A percentile compares a stretch with the other conserved stretches of the same genome.
Conservation (phyloP, 2,113 vertebrate species). For the Macrotus californicus region DNA sequence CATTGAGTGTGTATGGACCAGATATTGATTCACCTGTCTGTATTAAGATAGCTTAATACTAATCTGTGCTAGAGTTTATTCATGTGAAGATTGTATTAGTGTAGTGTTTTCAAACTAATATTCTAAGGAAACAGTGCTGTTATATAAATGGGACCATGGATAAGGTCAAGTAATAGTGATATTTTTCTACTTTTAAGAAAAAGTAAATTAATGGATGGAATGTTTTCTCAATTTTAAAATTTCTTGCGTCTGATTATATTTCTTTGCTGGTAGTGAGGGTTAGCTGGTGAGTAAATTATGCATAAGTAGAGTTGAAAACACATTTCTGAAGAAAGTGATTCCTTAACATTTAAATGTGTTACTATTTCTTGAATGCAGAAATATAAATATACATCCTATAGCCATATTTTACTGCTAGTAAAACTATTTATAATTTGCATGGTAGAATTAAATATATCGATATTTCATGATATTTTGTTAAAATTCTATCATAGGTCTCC, state of each 20-base stretch:
- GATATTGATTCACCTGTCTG: neutral
- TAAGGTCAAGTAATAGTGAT: neutral
- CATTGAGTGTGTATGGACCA: neutral
- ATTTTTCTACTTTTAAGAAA: constrained; percentile 13
- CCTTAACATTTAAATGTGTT: constrained; percentile 6
- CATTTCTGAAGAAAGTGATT: neutral
- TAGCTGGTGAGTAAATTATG: neutral
- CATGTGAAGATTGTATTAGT: neutral
- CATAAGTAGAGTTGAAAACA: neutral
- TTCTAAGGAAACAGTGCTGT: neutral
- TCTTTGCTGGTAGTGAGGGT: neutral
- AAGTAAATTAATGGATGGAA: constrained; percentile 61
- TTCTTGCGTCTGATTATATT: constrained; percentile 1
- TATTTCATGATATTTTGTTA: neutral
- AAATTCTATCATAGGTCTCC: neutral
- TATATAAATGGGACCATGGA: neutral
- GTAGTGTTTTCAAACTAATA: neutral
- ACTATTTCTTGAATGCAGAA: neutral
- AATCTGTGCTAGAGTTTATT: neutral
- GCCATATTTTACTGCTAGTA: neutral
- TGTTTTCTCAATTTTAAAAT: constrained; percentile 34
- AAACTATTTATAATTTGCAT: constrained; percentile 56
- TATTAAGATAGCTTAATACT: neutral
- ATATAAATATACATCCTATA: neutral
- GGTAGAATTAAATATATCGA: neutral